These are phyloP conservation scores for Picathartes gymnocephalus DNA, from an alignment of 2,113 vertebrate species.

Conservation along the genomic window DNA sequence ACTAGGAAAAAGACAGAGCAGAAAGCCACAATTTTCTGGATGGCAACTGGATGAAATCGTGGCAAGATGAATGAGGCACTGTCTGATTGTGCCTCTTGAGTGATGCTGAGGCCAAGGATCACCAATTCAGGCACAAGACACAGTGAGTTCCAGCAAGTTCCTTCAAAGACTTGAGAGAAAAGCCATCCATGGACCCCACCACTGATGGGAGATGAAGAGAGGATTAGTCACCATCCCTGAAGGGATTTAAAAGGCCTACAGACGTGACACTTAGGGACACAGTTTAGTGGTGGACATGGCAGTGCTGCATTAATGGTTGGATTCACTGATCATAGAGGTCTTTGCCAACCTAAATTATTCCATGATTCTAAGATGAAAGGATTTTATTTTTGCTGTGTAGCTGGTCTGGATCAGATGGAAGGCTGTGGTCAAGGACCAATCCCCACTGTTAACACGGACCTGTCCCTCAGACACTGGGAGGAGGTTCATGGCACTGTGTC, in stretches of 20 bases:
- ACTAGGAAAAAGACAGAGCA: not conserved
- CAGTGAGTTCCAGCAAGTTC: not conserved
- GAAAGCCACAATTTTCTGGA: not conserved
- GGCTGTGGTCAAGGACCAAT: fast-evolving
- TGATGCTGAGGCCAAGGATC: not conserved
- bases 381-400: not conserved
- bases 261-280: not conserved
- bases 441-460: not conserved
- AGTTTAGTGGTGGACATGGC: not conserved
- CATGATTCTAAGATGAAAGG: not conserved
- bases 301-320: not conserved
- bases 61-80: not conserved
- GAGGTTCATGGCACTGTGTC: not conserved
- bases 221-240: not conserved
- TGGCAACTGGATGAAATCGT: not conserved
- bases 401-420: not conserved
- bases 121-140: not conserved
- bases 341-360: not conserved
- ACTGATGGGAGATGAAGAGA: not conserved
- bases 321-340: not conserved
- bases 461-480: not conserved
- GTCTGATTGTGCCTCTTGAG: not conserved
- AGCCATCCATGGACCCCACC: not conserved
- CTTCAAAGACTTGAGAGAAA: not conserved
- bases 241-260: not conserved